Evolutionary conservation across 2,797 vertebrate genomes (phyloP).

Genomic region (Yasuhikotakia modesta): DNA sequence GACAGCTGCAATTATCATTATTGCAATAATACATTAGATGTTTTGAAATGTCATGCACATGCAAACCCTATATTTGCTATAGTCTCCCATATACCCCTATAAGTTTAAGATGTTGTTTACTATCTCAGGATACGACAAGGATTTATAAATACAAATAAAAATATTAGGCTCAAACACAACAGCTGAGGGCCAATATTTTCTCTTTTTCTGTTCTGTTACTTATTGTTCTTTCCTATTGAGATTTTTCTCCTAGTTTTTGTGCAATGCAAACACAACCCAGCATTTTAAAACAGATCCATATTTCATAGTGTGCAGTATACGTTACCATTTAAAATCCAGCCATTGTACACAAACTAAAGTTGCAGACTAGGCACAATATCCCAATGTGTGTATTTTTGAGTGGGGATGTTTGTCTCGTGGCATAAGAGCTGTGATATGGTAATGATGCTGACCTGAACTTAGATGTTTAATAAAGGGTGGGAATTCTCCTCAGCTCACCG

Average conservation of each 20-base stretch:
- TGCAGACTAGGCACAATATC: slow-evolving; percentile 40
- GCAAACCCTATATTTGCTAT: background rate
- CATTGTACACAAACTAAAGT: slow-evolving; percentile 4
- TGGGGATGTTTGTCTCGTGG: slow-evolving; percentile 22
- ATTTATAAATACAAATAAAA: too few relatives aligned
- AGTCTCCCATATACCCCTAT: background rate
- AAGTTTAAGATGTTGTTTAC: too few relatives aligned
- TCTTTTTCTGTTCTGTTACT: too few relatives aligned
- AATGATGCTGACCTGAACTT: slow-evolving; percentile 44
- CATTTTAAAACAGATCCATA: slow-evolving; percentile 48
- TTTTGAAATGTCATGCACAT: background rate
- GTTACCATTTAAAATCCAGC: slow-evolving; percentile 22
- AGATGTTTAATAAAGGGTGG: slow-evolving; percentile 38
- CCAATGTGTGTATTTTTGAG: slow-evolving; percentile 40
- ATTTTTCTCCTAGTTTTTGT: slow-evolving; percentile 34
- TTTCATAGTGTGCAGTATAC: slow-evolving; percentile 35
- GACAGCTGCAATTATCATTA: too few relatives aligned
- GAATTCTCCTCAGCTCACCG: slow-evolving; percentile 37
- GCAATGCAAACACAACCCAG: slow-evolving; percentile 1
- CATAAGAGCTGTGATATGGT: slow-evolving; percentile 41
- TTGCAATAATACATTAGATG: background rate
- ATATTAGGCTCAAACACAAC: too few relatives aligned
- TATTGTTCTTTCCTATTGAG: slow-evolving; percentile 8
- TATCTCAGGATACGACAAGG: too few relatives aligned
- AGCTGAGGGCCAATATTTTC: too few relatives aligned